Conservation (phyloP, 2,113 vertebrate species). For the Sturnus vulgaris region DNA sequence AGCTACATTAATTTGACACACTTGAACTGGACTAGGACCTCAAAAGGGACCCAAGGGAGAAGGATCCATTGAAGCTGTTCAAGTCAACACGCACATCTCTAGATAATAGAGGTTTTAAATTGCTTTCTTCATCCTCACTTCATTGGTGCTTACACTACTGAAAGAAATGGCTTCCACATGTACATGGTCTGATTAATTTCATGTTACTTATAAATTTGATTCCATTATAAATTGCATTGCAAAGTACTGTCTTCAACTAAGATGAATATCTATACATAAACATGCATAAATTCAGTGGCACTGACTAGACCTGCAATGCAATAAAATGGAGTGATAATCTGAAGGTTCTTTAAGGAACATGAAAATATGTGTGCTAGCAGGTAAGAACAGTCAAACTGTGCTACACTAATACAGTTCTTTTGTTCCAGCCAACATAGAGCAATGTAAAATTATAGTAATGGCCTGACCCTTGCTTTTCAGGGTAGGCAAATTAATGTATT, state of each 20-base stretch:
- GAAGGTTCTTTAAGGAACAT: not conserved
- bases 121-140: not conserved
- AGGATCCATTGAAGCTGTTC: not conserved
- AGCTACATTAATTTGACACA: not conserved
- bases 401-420: not conserved
- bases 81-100: not conserved
- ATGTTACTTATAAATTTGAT: not conserved
- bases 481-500: not conserved
- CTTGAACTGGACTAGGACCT: not conserved
- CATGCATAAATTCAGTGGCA: not conserved
- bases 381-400: not conserved
- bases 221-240: not conserved
- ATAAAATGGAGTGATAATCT: not conserved
- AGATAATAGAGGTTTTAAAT: not conserved
- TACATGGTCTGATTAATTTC: not conserved
- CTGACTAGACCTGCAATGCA: not conserved
- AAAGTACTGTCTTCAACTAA: not conserved
- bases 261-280: not conserved
- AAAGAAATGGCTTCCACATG: not conserved
- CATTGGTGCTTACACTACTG: not conserved
- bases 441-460: not conserved
- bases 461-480: not conserved
- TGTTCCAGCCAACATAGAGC: not conserved
- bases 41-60: not conserved
- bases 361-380: not conserved